Conservation (phyloP, 2,888 invertebrate genomes). For the Uloborus plumipes region DNA sequence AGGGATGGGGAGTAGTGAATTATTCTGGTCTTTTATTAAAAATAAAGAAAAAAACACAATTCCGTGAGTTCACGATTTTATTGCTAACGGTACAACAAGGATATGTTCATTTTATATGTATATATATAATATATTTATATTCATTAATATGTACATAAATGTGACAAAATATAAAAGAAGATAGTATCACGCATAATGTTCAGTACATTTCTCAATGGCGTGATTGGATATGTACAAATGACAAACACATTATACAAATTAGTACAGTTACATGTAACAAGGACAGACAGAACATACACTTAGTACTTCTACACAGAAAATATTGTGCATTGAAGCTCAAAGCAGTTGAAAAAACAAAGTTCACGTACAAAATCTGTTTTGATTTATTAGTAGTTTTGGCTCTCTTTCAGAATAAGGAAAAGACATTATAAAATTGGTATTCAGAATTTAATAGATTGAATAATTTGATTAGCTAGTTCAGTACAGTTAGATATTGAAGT, state of each 20-base stretch:
- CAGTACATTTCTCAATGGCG: not conserved
- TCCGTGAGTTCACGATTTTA: conserved; percentile 26
- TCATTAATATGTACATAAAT: conserved; percentile 45
- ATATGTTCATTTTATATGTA: conserved; percentile 35
- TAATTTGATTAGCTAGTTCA: too few relatives aligned
- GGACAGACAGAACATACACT: conserved; percentile 21
- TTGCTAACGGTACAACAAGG: conserved; percentile 59
- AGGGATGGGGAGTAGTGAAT: too few relatives aligned
- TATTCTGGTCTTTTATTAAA: too few relatives aligned
- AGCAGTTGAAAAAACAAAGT: not conserved
- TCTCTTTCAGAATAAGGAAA: too few relatives aligned
- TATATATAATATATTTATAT: conserved; percentile 33
- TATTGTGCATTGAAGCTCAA: conserved; percentile 41
- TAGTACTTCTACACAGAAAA: conserved; percentile 36
- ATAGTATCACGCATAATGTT: conserved; percentile 10
- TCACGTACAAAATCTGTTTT: too few relatives aligned
- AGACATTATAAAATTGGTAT: too few relatives aligned
- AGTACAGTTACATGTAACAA: conserved; percentile 1
- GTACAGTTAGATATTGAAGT: too few relatives aligned
- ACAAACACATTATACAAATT: not conserved
- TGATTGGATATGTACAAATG: conserved; percentile 34
- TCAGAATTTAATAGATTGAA: too few relatives aligned
- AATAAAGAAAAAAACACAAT: not conserved
- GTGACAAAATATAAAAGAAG: conserved; percentile 49
- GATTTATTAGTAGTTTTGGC: not conserved